phyloP scores from a whole-genome alignment of 1,140 invertebrate species.

The Stegodyphus mimosarum region DNA sequence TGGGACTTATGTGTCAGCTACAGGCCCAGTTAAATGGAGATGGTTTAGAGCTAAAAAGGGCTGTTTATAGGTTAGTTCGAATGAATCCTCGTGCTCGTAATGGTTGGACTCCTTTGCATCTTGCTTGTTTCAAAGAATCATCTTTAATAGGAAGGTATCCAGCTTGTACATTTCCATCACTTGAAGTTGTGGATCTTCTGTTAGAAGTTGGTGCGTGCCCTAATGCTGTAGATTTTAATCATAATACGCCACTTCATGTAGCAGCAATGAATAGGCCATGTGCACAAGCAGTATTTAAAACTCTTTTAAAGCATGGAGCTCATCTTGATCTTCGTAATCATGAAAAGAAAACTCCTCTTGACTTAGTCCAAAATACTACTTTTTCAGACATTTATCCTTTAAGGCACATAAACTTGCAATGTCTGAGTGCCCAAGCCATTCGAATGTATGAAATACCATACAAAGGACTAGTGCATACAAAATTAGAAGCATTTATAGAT shows the following conservation, averaged over 20 bases:
- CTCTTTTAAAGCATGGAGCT: conserved; percentile 80
- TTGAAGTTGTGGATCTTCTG: conserved; percentile 80
- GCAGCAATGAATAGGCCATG: conserved; percentile 72
- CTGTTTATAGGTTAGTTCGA: conserved; percentile 78
- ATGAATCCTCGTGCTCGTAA: conserved; percentile 78
- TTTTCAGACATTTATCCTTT: conserved; percentile 74
- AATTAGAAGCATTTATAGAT: not conserved
- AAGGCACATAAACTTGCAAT: conserved; percentile 82
- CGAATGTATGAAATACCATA: conserved; percentile 63
- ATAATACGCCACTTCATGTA: conserved; percentile 85
- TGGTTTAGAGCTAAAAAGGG: conserved; percentile 72
- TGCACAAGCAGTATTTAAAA: conserved; percentile 73
- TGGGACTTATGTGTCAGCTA: conserved; percentile 77
- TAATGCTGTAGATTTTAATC: conserved; percentile 75
- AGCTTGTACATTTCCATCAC: conserved; percentile 80
- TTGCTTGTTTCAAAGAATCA: conserved; percentile 77
- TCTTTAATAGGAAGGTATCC: conserved; percentile 75
- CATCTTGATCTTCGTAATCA: conserved; percentile 90
- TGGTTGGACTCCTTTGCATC: conserved; percentile 83
- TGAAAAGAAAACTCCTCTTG: conserved; percentile 80
- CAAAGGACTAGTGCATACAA: not conserved
- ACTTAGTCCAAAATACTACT: conserved; percentile 67
- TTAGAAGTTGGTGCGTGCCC: conserved; percentile 85
- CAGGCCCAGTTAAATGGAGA: conserved; percentile 65
- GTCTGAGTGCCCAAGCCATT: conserved; percentile 82